Conservation (phyloP, 2,113 vertebrate genomes). For the Oreocharis arfaki region DNA sequence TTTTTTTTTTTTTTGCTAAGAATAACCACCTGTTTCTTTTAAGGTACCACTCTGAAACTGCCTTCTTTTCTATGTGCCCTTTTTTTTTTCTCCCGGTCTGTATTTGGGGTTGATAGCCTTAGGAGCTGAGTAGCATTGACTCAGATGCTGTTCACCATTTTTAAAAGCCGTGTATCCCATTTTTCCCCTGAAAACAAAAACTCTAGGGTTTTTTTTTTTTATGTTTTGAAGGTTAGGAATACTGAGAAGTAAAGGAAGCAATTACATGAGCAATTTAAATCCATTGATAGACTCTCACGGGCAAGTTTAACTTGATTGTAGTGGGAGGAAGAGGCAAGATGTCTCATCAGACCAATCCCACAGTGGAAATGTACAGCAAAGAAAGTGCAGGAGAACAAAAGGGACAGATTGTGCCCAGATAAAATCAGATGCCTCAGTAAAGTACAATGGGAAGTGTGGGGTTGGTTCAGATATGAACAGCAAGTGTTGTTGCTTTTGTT, state of each 20-base stretch:
- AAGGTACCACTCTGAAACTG: not conserved
- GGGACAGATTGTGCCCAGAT: not conserved
- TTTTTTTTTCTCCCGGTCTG: fast-evolving
- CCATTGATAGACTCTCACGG: not conserved
- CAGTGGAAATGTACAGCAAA: not conserved
- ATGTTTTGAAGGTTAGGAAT: not conserved
- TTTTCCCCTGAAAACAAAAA: not conserved
- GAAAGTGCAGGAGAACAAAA: not conserved
- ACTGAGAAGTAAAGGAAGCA: not conserved
- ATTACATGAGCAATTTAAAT: not conserved
- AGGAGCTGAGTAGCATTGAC: not conserved
- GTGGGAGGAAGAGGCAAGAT: not conserved
- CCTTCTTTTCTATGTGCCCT: not conserved
- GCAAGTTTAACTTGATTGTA: not conserved
- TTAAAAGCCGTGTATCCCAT: not conserved
- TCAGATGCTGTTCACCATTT: not conserved
- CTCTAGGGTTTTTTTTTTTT: fast-evolving
- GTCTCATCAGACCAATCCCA: not conserved
- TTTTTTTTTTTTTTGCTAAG: not conserved
- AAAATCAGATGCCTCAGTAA: not conserved
- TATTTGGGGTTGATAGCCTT: not conserved
- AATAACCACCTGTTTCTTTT: not conserved
- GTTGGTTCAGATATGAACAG: not conserved
- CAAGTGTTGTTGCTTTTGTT: not conserved
- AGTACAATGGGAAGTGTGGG: not conserved